Evolutionary conservation across 2,113 vertebrate species (phyloP), one percentile per base, ranked within the genome.

Genomic region (Brachypodius melanocephalos): DNA sequence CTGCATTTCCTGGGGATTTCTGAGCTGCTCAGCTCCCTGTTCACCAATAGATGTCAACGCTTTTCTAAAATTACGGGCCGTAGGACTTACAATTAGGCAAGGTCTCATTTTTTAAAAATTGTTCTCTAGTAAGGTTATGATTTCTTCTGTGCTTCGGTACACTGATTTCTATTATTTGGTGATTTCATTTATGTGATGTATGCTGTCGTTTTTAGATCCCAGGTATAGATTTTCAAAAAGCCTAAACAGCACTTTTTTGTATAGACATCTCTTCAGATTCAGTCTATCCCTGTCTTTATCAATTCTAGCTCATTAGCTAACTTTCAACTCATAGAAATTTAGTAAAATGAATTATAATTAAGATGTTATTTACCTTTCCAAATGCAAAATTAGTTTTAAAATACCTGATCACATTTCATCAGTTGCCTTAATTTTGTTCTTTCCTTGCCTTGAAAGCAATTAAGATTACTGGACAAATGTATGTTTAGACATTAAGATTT

Each of bases 61-160:
- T 82, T 75, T 31, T 24, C 66, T 81, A 29, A 74, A 90, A 42
- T 46, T 43, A 16, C 0, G 4, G 38, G 14, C 46, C 0, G 0
- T 3, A 66, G 34, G 34, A 48, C 17, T 75, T 71, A 19, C 2
- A 29, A n/a, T 74, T 24, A 29, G 28, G 13, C 20, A 62, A 43
- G 25, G 12, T 80, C 29, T 54, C 17, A 14, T 28, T 52, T 69
- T 51, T 12, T 0, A 12, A 34, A 31, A 63, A 25, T 20, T n/a
- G 5, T 57, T 91, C 46, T 58, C 38, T 74, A 4, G 2, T 59
- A 63, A 51, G 38, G 16, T 81, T 89, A 21, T 55, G 43, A 45
- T 84, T 93, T 73, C 9, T 61, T 86, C 57, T 42, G 20, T 57
- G 72, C 31, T 62, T 55, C 24, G 72, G 19, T 43, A 43, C 13